Percentiles rank a stretch among this genome's conserved stretches.
Conservation (phyloP, 1,140 invertebrate species). For the Andrena cerasifolii region DNA sequence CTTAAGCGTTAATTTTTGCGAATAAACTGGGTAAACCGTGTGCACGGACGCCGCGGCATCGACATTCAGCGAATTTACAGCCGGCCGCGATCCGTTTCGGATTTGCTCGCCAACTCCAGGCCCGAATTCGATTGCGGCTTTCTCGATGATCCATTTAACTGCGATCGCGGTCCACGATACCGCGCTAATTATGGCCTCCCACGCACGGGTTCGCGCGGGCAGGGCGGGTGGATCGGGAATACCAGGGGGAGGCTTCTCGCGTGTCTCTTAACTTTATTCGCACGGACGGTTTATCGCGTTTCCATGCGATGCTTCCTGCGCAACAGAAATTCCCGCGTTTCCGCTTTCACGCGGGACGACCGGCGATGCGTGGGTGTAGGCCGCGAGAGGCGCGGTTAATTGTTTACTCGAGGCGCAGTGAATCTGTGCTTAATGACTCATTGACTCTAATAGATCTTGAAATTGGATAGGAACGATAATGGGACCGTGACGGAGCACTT, state of each 20-base stretch:
- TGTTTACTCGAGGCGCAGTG: constrained; percentile 50
- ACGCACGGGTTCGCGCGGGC: not conserved
- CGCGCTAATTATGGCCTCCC: constrained; percentile 13
- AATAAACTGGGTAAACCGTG: constrained; percentile 59
- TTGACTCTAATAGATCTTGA: constrained; percentile 52
- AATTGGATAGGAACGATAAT: constrained; percentile 58
- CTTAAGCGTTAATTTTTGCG: constrained; percentile 78
- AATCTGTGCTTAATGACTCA: constrained; percentile 61
- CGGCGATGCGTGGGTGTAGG: not conserved
- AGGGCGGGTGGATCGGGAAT: not conserved
- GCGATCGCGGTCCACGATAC: constrained; percentile 18
- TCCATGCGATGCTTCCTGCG: not conserved
- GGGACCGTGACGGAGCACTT: constrained; percentile 46
- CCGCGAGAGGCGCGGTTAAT: constrained; percentile 51
- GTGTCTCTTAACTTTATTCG: not conserved
- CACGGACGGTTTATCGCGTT: not conserved
- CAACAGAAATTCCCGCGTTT: no score
- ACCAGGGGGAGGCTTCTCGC: not conserved
- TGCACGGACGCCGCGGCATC: constrained; percentile 20
- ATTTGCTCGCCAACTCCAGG: constrained; percentile 39
- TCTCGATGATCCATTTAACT: constrained; percentile 48
- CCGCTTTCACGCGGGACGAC: no score
- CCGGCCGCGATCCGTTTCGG: constrained; percentile 40
- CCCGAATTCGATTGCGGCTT: constrained; percentile 49
- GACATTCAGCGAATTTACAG: constrained; percentile 75